Conservation (phyloP, 2,113 vertebrate species). For the Actinemys pallida region DNA sequence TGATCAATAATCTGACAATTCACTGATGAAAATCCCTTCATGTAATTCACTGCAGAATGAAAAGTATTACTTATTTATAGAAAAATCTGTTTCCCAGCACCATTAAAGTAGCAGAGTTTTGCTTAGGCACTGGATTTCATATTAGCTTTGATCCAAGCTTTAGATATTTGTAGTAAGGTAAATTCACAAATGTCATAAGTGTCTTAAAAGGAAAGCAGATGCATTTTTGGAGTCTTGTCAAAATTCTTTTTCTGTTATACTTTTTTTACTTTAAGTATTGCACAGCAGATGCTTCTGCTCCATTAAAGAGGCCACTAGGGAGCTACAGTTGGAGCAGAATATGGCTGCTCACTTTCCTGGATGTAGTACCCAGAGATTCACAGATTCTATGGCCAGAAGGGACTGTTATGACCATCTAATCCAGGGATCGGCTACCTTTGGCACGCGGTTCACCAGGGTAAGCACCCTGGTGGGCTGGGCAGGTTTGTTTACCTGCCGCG, state of each 20-base stretch:
- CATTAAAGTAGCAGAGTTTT: background rate
- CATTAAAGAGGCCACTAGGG: background rate
- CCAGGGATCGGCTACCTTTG: too few relatives aligned
- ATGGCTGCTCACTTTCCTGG: background rate
- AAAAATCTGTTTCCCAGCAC: background rate
- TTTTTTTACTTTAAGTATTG: background rate
- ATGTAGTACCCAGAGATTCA: background rate
- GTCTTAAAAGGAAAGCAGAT: background rate
- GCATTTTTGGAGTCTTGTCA: background rate
- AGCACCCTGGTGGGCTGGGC: too few relatives aligned
- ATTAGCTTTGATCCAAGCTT: background rate
- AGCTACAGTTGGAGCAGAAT: background rate
- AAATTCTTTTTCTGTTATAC: background rate
- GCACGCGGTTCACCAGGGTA: too few relatives aligned
- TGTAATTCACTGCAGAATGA: background rate
- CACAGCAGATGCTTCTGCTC: background rate
- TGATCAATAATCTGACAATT: background rate
- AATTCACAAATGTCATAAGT: background rate
- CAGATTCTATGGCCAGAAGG: background rate
- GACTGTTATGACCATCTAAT: background rate
- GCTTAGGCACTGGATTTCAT: background rate
- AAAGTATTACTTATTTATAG: background rate
- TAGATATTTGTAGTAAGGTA: background rate
- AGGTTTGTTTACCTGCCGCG: too few relatives aligned
- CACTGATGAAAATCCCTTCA: background rate